Base-by-base conservation (phyloP, 2,888 invertebrate genomes). In the Drosophila falleni region DNA sequence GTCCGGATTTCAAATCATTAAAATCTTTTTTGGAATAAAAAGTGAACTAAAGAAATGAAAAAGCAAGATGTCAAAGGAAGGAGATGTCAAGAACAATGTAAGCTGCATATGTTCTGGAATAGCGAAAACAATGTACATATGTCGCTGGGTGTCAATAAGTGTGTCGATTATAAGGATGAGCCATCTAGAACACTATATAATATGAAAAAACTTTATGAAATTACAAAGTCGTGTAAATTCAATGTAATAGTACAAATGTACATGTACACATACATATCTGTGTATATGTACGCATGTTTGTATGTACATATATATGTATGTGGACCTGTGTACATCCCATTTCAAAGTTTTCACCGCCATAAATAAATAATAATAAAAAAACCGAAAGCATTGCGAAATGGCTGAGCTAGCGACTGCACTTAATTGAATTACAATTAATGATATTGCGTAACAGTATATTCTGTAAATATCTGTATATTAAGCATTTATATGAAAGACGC, bases 311-410 rank as follows among this genome's bases (percentile, higher is more conserved):
- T 16, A 13, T 39, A 49, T 5, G 16, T 47, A 19, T 50, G 41
- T 39, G n/a, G n/a, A 26, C 26, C 13, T 47, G 23, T 3, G 47
- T 9, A 19, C 15, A 35, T 49, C 49, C 33, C n/a, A 41, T 42
- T 39, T 29, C 15, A n/a, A n/a, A 31, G 19, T 41, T 69, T 83
- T 80, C 78, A 78, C 78, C 69, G 44, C 59, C 44, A 31, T 61
- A 65, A 60, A 49, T 44, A 31, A 31, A 29, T 29, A 8, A 29
- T 11, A 23, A 44, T 62, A 35, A 29, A 29, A 55, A 77, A 87
- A 83, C 70, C 49, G 89, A 88, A 88, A 88, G 89, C 87, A 87
- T 86, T 79, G 68, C 89, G 67, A 83, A 88, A 80, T 74, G 71
- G 74, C 74, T 79, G 63, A 78, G 78, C 62, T 51, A 9, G 15